Evolutionary conservation across 2,888 invertebrate species (phyloP), one percentile per base, ranked within the genome.

Genomic region (Sabellastarte sp.): DNA sequence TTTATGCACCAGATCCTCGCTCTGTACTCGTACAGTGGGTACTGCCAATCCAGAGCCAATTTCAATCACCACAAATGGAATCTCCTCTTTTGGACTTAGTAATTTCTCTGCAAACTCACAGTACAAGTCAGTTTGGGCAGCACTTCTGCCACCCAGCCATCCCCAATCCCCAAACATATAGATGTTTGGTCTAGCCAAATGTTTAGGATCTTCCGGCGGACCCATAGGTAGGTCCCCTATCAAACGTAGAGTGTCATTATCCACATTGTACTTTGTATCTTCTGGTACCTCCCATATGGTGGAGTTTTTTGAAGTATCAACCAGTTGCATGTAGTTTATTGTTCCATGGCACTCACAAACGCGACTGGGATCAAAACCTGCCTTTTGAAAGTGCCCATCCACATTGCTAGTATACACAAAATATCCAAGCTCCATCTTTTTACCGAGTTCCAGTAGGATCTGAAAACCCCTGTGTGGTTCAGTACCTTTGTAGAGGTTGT

Each of bases 401-500:
- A 71, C 67, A 58, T 71, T 71, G 51, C 67, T 69, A 2, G 71
- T 71, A 55, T 64, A 71, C 4, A 66, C 62, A 58, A 71, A 71
- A 32, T 66, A 61, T 3, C 63, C 66, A 26, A 58, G 31, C 0
- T 62, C 59, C 65, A 63, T 64, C 10, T 33, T 41, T 15, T 67
- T 50, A 2, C 30, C 63, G 68, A 68, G 68, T 50, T 57, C 15
- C 24, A 55, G 63, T 10, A 70, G 50, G 26, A 70, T 66, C 10
- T 57, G 10, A 55, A 68, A 71, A 10, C 71, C 71, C 26, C 63
- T n/a, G 61, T 71, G 71, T 10, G 71, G 71, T 20, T 4, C 29
- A 2, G 66, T 60, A 20, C 15, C 57, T 15, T 24, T 55, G 41
- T 71, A 71, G 50, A 68, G 32, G 31, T 66, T 56, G 50, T 71